phyloP scores from a whole-genome alignment of 2,888 invertebrate genomes.

The Melinopterus prodromus region DNA sequence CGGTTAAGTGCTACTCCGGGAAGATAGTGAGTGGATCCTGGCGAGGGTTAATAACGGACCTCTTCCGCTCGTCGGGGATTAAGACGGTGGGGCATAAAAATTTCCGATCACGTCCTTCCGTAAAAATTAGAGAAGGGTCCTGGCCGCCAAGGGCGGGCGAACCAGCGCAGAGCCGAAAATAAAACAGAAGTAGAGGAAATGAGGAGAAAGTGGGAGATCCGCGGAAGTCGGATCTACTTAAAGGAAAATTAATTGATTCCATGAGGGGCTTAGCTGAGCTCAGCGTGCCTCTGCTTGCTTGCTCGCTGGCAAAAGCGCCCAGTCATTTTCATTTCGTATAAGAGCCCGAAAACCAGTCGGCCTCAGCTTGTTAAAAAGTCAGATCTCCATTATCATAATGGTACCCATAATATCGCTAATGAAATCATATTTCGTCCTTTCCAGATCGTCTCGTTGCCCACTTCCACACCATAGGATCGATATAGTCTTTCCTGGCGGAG shows the following conservation, averaged over 20 bases:
- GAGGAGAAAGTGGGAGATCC: slow-evolving; percentile 29
- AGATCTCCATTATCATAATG: slow-evolving; percentile 42
- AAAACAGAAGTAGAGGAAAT: slow-evolving; percentile 19
- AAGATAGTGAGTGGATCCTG: background rate
- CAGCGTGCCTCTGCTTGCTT: background rate
- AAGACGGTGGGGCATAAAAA: slow-evolving; percentile 21
- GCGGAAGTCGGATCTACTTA: slow-evolving; percentile 30
- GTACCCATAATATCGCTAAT: slow-evolving; percentile 46
- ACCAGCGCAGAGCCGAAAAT: background rate
- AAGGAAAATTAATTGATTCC: slow-evolving; percentile 38
- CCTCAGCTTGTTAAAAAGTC: slow-evolving; percentile 33
- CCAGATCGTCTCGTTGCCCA: background rate
- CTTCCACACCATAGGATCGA: background rate
- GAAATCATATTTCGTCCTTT: slow-evolving; percentile 47
- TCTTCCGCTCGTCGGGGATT: slow-evolving; percentile 11
- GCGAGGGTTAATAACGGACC: background rate
- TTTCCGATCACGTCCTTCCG: slow-evolving; percentile 25
- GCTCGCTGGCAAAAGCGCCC: slow-evolving; percentile 24
- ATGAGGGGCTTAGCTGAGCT: slow-evolving; percentile 13
- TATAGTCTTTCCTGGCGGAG: background rate
- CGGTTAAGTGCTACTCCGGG: background rate
- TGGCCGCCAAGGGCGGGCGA: background rate
- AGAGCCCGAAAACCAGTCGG: background rate
- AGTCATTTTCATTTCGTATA: slow-evolving; percentile 31
- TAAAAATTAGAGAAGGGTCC: slow-evolving; percentile 25